These are phyloP conservation scores for Eupeodes corollae DNA, from an alignment of 1,140 invertebrate genomes.

Conservation along the genomic window DNA sequence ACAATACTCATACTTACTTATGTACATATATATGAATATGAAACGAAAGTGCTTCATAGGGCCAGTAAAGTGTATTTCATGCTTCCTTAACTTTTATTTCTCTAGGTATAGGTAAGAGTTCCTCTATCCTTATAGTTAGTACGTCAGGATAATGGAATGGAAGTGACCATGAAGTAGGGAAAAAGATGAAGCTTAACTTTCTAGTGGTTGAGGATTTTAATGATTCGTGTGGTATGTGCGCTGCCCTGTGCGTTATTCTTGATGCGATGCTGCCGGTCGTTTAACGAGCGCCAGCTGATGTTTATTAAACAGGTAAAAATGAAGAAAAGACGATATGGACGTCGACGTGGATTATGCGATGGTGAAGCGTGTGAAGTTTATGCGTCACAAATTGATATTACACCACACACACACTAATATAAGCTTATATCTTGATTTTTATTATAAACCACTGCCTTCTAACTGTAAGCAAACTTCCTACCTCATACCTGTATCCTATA, in stretches of 20 bases:
- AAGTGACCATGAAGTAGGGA: background rate
- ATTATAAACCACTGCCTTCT: too few relatives aligned
- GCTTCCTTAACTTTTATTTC: background rate
- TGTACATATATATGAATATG: too few relatives aligned
- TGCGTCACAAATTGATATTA: too few relatives aligned
- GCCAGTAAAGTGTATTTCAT: conserved; percentile 1
- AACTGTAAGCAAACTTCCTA: too few relatives aligned
- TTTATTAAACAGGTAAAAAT: background rate
- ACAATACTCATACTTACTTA: too few relatives aligned
- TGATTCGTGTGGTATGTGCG: too few relatives aligned
- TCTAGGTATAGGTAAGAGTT: too few relatives aligned
- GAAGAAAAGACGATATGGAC: background rate
- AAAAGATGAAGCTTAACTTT: background rate
- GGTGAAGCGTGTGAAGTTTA: too few relatives aligned
- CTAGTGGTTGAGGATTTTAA: background rate
- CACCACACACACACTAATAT: too few relatives aligned
- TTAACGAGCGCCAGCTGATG: background rate
- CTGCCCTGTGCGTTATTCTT: background rate
- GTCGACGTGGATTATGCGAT: background rate
- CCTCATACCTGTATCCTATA: too few relatives aligned
- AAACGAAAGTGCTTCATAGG: background rate
- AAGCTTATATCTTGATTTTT: too few relatives aligned
- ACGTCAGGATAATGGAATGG: background rate
- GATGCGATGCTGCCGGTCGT: background rate
- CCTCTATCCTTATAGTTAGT: too few relatives aligned